Base-by-base conservation (phyloP, 1,140 invertebrate genomes). In the Diprion similis region DNA sequence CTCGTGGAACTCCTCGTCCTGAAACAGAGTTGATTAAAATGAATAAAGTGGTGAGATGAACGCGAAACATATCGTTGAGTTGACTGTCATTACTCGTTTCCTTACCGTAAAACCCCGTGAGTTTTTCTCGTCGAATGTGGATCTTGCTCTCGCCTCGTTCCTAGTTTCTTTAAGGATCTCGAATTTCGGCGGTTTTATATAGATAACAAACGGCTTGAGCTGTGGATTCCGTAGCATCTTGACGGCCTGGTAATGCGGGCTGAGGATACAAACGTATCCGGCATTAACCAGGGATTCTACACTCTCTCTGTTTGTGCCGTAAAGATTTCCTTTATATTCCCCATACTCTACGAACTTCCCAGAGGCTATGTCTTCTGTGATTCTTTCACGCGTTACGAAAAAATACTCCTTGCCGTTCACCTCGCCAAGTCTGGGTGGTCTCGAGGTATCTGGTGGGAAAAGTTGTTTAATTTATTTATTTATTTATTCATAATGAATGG, bases 301-400 rank as follows among this genome's bases (percentile, higher is more conserved):
- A 81, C 96, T 95, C 81, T 98, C 96, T 10, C 94, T 90, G 47
- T 95, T 96, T 4, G 97, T 99, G 7, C 98, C 98, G 83, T 99
- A 99, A 64, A 99, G 88, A 87, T 99, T 98, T 10, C 97, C 98
- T 86, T 98, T 97, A 87, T 96, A 99, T 86, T 99, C 97, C 17
- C 98, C 98, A 86, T 95, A 96, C 87, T 99, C 98, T 76, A 99
- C 94, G 84, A 99, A 98, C 84, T 96, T 96, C 8, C 95, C 95
- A 0, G 92, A 91, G 19, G 91, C 91, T 73, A 99, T 96, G 79
- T 99, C 97, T 69, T 94, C 92, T 80, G 99, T 95, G 94, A 99
- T 97, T 81, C 94, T 92, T 73, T 97, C 94, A 45, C 96, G 91
- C 1, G 92, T 90, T 9, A 98, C 93, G 87, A 99, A 99, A 82